Conservation (phyloP, 2,888 invertebrate genomes). For the Thyatira batis region DNA sequence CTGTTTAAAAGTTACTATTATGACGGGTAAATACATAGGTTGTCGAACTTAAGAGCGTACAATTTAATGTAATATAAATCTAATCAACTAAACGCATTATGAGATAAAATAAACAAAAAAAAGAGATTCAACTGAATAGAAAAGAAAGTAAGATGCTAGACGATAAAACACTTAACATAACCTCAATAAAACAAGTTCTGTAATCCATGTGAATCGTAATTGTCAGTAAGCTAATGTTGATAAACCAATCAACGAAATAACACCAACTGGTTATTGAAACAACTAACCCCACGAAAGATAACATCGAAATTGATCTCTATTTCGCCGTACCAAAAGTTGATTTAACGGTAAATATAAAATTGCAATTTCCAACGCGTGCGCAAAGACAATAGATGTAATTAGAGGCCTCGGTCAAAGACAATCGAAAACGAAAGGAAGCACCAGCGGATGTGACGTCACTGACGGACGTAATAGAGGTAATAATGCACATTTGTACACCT, state of each 20-base stretch:
- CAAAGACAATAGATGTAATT: constrained; percentile 61
- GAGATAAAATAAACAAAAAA: background rate
- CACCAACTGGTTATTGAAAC: background rate
- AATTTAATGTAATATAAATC: background rate
- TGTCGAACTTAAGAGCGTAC: too few relatives aligned
- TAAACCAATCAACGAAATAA: background rate
- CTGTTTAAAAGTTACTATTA: too few relatives aligned
- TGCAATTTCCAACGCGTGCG: constrained; percentile 37
- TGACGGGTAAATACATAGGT: too few relatives aligned
- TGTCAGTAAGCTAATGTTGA: background rate
- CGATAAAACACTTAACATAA: background rate
- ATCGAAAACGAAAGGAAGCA: constrained; percentile 77
- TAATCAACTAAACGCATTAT: background rate
- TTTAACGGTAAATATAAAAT: constrained; percentile 11
- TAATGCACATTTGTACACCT: constrained; percentile 24
- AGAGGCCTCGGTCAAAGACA: constrained; percentile 76
- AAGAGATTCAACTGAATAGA: background rate
- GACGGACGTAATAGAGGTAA: constrained; percentile 37
- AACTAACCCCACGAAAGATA: background rate
- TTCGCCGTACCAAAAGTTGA: background rate
- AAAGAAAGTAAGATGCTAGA: background rate
- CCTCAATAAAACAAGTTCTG: background rate
- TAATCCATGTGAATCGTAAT: background rate
- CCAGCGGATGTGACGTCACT: constrained; percentile 64
- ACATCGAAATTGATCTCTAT: background rate